These are phyloP conservation scores for Nineta flava DNA, from an alignment of 2,888 invertebrate species.

Conservation along the genomic window DNA sequence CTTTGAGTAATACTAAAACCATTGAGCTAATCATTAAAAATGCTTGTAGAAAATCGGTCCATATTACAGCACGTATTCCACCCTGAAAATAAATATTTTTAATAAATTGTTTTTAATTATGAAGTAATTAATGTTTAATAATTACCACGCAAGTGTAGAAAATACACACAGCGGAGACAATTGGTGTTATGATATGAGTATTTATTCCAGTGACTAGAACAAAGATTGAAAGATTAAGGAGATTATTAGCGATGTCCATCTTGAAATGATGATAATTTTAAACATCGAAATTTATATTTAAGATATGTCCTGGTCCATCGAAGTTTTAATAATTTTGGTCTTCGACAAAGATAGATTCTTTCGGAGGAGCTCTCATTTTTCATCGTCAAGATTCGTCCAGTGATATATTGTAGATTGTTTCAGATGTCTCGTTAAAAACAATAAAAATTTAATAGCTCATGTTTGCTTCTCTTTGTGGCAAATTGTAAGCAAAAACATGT, in stretches of 20 bases:
- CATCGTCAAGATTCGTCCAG: too few relatives aligned
- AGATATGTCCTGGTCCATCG: too few relatives aligned
- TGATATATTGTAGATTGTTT: too few relatives aligned
- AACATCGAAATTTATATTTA: too few relatives aligned
- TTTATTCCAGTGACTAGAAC: conserved; percentile 67
- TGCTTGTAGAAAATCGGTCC: conserved; percentile 70
- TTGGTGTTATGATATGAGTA: conserved; percentile 55
- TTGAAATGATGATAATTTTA: neutral
- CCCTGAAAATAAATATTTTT: conserved; percentile 32
- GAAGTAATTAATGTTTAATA: conserved; percentile 13
- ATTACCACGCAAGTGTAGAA: conserved; percentile 68
- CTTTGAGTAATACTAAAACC: conserved; percentile 54
- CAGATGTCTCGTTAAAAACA: too few relatives aligned
- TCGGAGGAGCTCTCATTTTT: too few relatives aligned
- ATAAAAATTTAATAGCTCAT: too few relatives aligned
- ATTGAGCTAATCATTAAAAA: conserved; percentile 61
- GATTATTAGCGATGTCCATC: neutral
- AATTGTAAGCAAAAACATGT: too few relatives aligned
- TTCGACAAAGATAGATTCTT: too few relatives aligned
- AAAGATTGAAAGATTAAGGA: conserved; percentile 5
- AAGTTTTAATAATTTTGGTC: too few relatives aligned
- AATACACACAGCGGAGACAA: conserved; percentile 61
- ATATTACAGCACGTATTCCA: conserved; percentile 48
- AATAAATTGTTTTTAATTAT: neutral
- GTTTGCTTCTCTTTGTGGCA: too few relatives aligned